These are phyloP conservation scores for Eulithis testata DNA, from an alignment of 2,888 invertebrate genomes.

Conservation along the genomic window DNA sequence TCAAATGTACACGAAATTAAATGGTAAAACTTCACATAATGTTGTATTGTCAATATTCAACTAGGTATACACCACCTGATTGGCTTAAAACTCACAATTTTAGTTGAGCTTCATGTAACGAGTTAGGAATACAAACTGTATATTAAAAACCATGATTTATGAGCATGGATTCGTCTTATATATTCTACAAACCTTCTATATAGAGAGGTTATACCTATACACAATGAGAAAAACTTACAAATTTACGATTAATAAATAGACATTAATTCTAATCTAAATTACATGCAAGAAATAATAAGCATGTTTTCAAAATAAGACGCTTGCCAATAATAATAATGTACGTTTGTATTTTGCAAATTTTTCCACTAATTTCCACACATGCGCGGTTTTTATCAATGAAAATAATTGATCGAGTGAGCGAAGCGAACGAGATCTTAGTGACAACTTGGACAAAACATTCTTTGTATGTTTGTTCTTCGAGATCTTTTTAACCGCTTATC, in stretches of 20 bases:
- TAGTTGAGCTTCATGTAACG: neutral
- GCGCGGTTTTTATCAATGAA: neutral
- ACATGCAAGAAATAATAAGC: neutral
- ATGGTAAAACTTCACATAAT: neutral
- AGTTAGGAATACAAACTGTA: neutral
- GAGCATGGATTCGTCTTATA: neutral
- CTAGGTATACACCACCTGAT: neutral
- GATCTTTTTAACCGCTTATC: too few relatives aligned
- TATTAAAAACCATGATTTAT: neutral
- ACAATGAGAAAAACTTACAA: neutral
- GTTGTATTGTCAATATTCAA: slow-evolving; percentile 1
- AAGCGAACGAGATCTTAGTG: too few relatives aligned
- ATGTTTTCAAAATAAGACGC: neutral
- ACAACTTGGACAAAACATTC: too few relatives aligned
- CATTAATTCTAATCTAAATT: neutral
- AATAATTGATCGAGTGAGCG: too few relatives aligned
- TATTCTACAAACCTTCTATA: neutral
- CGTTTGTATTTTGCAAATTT: too few relatives aligned
- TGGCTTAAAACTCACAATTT: neutral
- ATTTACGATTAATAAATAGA: slow-evolving; percentile 1
- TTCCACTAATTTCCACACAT: too few relatives aligned
- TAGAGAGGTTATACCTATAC: neutral
- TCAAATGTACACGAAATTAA: neutral
- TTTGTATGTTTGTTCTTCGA: too few relatives aligned
- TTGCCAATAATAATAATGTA: too few relatives aligned